These are phyloP conservation scores for Pomatorhinus ruficollis DNA, from an alignment of 2,113 vertebrate species.

Conservation along the genomic window DNA sequence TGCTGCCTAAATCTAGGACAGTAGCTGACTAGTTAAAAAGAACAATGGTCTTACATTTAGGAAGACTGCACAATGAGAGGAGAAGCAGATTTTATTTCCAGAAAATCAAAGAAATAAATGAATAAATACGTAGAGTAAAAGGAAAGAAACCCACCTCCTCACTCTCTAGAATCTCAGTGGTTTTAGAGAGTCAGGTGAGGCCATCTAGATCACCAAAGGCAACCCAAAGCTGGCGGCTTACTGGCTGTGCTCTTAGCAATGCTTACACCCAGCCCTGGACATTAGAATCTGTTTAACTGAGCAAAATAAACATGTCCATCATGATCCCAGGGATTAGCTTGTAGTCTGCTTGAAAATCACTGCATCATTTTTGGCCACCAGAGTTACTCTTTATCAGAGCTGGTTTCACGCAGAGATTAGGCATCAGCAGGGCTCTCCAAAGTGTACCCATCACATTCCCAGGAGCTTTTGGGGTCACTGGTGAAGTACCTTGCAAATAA, in stretches of 20 bases:
- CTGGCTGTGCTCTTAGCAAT: background rate
- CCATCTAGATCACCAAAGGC: background rate
- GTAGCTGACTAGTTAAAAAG: background rate
- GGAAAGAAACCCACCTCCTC: background rate
- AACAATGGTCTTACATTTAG: background rate
- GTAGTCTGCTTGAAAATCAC: background rate
- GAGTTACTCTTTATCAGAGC: conserved; percentile 7
- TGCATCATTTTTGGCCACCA: conserved; percentile 22
- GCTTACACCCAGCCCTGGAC: background rate
- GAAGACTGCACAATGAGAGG: background rate
- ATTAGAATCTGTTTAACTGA: conserved; percentile 40
- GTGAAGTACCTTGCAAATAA: conserved; percentile 1
- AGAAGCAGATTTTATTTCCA: background rate
- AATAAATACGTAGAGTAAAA: background rate
- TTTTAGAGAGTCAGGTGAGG: background rate
- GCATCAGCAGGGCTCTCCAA: background rate
- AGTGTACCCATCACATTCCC: background rate
- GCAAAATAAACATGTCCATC: conserved; percentile 53
- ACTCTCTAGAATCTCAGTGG: background rate
- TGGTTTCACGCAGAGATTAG: background rate
- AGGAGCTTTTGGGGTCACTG: background rate
- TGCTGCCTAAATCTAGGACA: background rate
- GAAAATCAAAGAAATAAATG: background rate
- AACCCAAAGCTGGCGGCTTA: background rate
- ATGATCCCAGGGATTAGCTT: conserved; percentile 38